Evolutionary conservation across 1,140 invertebrate species (phyloP).

Genomic region (Chrysopa pallens): DNA sequence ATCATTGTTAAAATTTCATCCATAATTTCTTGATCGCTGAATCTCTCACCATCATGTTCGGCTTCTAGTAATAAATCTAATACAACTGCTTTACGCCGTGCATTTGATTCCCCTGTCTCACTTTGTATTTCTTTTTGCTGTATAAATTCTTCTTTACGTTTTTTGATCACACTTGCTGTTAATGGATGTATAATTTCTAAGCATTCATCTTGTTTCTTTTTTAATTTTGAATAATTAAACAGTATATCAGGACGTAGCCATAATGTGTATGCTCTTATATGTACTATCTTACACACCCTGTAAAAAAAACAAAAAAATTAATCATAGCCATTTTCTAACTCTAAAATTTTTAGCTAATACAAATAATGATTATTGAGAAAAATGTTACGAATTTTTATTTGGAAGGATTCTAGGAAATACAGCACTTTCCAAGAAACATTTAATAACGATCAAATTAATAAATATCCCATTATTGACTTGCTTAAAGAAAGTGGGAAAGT

Average conservation of each 20-base stretch:
- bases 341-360: too few species aligned
- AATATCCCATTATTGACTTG: too few species aligned
- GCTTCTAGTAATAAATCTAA: conserved; percentile 40
- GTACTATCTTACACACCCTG: conserved; percentile 6
- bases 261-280: conserved; percentile 8
- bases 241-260: conserved; percentile 9
- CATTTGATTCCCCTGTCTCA: background rate
- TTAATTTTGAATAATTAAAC: conserved; percentile 9
- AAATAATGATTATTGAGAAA: too few species aligned
- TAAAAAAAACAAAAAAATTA: background rate
- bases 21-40: conserved; percentile 35
- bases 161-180: conserved; percentile 8
- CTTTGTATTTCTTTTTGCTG: background rate
- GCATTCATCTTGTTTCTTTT: conserved; percentile 43
- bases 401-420: too few species aligned
- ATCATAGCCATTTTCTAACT: too few species aligned
- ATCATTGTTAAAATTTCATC: conserved; percentile 40
- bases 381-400: too few species aligned
- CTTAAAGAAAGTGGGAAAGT: too few species aligned
- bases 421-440: too few species aligned
- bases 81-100: conserved; percentile 18
- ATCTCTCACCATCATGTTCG: conserved; percentile 16
- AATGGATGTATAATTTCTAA: conserved; percentile 27
- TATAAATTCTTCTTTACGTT: conserved; percentile 3
- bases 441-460: too few species aligned